phyloP scores from a whole-genome alignment of 2,888 invertebrate species.

The Philhelius pedissequus region DNA sequence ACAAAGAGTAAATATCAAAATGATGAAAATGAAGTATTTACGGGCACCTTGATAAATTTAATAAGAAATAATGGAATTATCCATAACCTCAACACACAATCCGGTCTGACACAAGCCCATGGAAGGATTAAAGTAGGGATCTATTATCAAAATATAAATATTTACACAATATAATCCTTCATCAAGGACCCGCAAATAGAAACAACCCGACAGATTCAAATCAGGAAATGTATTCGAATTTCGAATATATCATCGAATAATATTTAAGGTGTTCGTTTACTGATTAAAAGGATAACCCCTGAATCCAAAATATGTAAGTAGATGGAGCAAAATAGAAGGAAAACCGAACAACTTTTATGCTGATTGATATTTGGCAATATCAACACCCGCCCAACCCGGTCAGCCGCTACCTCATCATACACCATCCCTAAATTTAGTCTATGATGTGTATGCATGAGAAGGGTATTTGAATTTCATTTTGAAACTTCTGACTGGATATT shows the following conservation, averaged over 20 bases:
- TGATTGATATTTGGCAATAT: constrained; percentile 62
- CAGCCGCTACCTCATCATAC: neutral
- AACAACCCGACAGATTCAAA: constrained; percentile 3
- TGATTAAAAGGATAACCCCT: constrained; percentile 65
- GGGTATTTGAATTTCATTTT: constrained; percentile 20
- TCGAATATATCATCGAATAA: constrained; percentile 28
- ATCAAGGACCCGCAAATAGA: constrained; percentile 1
- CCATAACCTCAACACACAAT: constrained; percentile 2
- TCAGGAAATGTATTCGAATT: constrained; percentile 47
- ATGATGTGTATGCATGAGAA: neutral
- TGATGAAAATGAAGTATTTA: constrained; percentile 50
- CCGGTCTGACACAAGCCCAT: neutral
- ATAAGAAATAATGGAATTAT: constrained; percentile 37
- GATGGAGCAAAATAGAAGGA: neutral
- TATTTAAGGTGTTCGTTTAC: constrained; percentile 48
- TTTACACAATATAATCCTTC: constrained; percentile 41
- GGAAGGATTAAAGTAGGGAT: constrained; percentile 31
- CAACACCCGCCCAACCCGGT: constrained; percentile 2
- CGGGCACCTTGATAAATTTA: constrained; percentile 43
- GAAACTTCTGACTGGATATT: neutral
- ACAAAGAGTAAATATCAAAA: constrained; percentile 34
- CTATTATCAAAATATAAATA: constrained; percentile 38
- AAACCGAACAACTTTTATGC: constrained; percentile 43
- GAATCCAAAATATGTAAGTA: too few relatives aligned
- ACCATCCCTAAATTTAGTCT: neutral